Percentiles rank a stretch among this genome's conserved stretches.
Conservation (phyloP, 2,797 vertebrate genomes). For the Neopelma chrysocephalum region DNA sequence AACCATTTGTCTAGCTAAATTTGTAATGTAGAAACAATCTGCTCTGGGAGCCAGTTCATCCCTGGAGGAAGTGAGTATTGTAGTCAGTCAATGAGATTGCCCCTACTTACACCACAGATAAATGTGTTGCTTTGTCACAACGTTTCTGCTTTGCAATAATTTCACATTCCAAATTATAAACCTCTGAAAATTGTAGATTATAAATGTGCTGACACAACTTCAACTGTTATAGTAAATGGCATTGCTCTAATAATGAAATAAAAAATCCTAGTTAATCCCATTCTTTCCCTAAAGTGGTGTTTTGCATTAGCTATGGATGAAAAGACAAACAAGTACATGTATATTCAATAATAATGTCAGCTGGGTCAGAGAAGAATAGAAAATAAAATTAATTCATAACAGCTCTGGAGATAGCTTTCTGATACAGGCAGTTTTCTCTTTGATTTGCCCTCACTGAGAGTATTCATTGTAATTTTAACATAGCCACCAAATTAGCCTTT, state of each 20-base stretch:
- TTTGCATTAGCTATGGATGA: conserved; percentile 70
- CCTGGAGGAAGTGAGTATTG: conserved; percentile 31
- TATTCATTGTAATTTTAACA: conserved; percentile 38
- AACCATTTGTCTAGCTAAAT: conserved; percentile 27
- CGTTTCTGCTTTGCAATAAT: conserved; percentile 6
- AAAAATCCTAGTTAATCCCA: conserved; percentile 68
- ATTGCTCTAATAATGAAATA: conserved; percentile 72
- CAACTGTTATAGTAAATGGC: conserved; percentile 39
- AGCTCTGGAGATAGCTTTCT: conserved; percentile 52
- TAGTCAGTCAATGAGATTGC: conserved; percentile 50
- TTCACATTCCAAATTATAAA: conserved; percentile 52
- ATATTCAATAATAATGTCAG: conserved; percentile 72
- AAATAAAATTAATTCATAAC: conserved; percentile 66
- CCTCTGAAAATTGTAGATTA: conserved; percentile 51
- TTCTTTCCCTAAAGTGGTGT: conserved; percentile 64
- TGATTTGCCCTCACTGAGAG: conserved; percentile 39
- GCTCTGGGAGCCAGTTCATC: conserved; percentile 12
- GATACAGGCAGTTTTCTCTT: conserved; percentile 37
- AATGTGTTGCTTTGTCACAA: conserved; percentile 25
- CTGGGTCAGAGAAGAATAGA: conserved; percentile 63
- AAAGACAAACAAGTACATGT: conserved; percentile 72
- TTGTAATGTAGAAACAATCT: conserved; percentile 13
- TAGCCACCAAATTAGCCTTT: neutral
- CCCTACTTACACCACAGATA: conserved; percentile 50
- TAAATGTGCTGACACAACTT: conserved; percentile 53